Conservation (phyloP, 2,797 vertebrate species). For the Pteronotus mesoamericanus region DNA sequence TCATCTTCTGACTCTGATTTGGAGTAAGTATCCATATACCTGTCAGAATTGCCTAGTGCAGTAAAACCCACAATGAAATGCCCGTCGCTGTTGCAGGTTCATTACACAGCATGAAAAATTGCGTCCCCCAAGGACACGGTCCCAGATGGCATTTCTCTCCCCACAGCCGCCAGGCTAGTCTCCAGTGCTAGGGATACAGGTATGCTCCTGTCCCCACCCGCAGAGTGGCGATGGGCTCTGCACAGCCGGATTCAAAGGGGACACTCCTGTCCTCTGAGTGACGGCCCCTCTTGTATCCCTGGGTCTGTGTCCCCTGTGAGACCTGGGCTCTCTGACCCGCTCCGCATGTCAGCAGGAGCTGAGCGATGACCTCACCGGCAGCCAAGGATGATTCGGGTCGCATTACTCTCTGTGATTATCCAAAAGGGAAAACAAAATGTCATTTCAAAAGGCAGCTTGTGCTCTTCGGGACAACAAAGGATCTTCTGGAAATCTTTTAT, state of each 20-base stretch:
- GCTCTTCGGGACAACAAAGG: constrained; percentile 16
- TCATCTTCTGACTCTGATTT: background rate
- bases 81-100: background rate
- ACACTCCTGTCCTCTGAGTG: background rate
- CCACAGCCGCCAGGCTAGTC: background rate
- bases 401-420: background rate
- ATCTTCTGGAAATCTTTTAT: constrained; percentile 25
- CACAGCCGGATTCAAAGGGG: fast-evolving
- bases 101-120: constrained; percentile 6
- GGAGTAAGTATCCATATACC: background rate
- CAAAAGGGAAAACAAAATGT: background rate
- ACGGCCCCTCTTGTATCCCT: fast-evolving
- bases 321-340: background rate
- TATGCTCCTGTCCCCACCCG: background rate
- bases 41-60: background rate
- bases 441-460: background rate
- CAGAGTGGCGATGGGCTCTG: fast-evolving
- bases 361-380: background rate
- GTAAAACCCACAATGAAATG: background rate
- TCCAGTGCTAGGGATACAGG: background rate
- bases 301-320: background rate
- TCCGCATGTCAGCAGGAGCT: background rate
- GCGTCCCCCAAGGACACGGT: background rate
- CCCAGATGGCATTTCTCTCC: background rate
- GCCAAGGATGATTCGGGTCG: background rate